These are phyloP conservation scores for Dascillus cervinus DNA, from an alignment of 2,888 invertebrate genomes.

Conservation along the genomic window DNA sequence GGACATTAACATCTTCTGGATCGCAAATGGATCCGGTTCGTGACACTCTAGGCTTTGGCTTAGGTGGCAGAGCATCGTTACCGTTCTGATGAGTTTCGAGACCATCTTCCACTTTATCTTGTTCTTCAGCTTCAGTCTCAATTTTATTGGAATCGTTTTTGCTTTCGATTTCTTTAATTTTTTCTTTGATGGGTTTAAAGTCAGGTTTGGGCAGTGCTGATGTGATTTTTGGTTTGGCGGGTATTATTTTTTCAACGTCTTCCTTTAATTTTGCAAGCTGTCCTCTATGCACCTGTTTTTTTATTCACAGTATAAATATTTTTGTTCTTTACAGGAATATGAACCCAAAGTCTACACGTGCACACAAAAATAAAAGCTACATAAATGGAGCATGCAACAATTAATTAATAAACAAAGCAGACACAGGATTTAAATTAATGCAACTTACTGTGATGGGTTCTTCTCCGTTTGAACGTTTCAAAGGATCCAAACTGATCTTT, in stretches of 20 bases:
- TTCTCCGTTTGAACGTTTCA: conserved; percentile 57
- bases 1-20: conserved; percentile 47
- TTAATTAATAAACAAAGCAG: not conserved
- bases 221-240: conserved; percentile 37
- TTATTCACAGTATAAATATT: not conserved
- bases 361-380: too few species aligned
- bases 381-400: too few species aligned
- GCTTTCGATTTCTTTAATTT: conserved; percentile 57
- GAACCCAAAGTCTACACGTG: too few species aligned
- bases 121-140: conserved; percentile 24
- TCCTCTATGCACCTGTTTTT: conserved; percentile 51
- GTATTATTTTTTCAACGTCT: conserved; percentile 33
- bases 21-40: conserved; percentile 66
- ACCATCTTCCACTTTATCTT: conserved; percentile 16
- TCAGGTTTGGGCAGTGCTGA: conserved; percentile 43
- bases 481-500: conserved; percentile 78
- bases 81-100: conserved; percentile 12
- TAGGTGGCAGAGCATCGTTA: conserved; percentile 51
- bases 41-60: conserved; percentile 72
- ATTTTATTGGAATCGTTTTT: conserved; percentile 21
- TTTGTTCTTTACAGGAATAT: too few species aligned
- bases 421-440: conserved; percentile 5
- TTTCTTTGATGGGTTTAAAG: conserved; percentile 51
- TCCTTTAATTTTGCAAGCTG: conserved; percentile 46
- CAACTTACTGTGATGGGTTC: conserved; percentile 53